Percentiles rank a stretch among this genome's conserved stretches.
These are phyloP conservation scores for Sarcophaga variegata DNA, from an alignment of 2,888 invertebrate species.

Conservation along the genomic window DNA sequence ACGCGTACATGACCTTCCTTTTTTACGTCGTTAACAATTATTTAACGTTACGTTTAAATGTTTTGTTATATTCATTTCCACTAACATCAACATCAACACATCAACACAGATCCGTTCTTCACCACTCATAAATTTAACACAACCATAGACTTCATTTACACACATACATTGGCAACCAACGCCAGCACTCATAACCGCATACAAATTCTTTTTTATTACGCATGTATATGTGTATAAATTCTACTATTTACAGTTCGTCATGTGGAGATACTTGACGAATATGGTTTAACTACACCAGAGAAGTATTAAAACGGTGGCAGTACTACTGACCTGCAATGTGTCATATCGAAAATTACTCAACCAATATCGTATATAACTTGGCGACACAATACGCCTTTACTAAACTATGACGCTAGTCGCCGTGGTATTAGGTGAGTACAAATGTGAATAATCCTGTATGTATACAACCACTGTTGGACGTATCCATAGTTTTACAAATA, in stretches of 20 bases:
- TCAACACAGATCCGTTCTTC: background rate
- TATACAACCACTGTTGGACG: too few relatives aligned
- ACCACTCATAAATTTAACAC: background rate
- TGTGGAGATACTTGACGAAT: slow-evolving; percentile 90
- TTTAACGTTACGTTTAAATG: slow-evolving; percentile 36
- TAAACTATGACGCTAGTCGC: slow-evolving; percentile 90
- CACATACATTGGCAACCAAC: background rate
- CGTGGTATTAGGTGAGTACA: slow-evolving; percentile 89
- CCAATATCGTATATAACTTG: slow-evolving; percentile 89
- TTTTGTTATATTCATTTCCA: slow-evolving; percentile 20
- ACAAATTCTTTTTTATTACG: background rate
- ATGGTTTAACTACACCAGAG: slow-evolving; percentile 88
- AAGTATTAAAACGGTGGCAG: slow-evolving; percentile 92
- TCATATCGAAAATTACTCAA: slow-evolving; percentile 90
- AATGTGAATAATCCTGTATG: background rate
- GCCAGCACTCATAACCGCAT: background rate
- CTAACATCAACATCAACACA: background rate
- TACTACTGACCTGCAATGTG: slow-evolving; percentile 91
- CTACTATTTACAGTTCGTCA: slow-evolving; percentile 86
- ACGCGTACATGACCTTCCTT: background rate
- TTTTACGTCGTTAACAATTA: slow-evolving; percentile 32
- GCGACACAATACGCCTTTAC: slow-evolving; percentile 88
- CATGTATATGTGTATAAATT: background rate
- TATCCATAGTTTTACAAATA: too few relatives aligned
- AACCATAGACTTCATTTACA: background rate